Evolutionary conservation across 35 echinoderm and acorn worm genomes (phyloP).

Genomic region (Strongylocentrotus purpuratus): DNA sequence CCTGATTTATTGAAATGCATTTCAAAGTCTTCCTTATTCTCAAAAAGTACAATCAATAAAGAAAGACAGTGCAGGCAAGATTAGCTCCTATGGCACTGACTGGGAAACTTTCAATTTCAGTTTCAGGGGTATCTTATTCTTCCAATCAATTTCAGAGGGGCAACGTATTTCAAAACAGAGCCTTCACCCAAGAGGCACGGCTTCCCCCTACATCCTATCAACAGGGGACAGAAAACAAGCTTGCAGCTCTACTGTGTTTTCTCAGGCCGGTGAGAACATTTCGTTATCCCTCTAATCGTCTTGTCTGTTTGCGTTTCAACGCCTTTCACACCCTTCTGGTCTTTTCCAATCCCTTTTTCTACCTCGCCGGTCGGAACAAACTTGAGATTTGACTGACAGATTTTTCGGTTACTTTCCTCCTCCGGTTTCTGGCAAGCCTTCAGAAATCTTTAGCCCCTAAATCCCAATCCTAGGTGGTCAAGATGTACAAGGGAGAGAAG

Average conservation of each 20-base stretch:
- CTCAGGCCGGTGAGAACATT: conserved; percentile 29
- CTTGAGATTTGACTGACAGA: conserved; percentile 37
- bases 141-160: conserved; percentile 14
- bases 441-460: neutral
- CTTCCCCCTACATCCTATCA: neutral
- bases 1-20: neutral
- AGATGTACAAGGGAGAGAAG: neutral
- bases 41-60: neutral
- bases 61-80: neutral
- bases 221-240: conserved; percentile 8
- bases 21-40: neutral
- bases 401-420: neutral
- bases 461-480: conserved; percentile 18
- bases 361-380: neutral
- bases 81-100: neutral
- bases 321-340: conserved; percentile 24
- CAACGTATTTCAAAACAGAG: neutral
- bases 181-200: neutral
- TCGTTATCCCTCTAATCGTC: conserved; percentile 32
- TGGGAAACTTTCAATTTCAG: conserved; percentile 28
- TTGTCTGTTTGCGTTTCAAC: conserved; percentile 38
- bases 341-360: neutral
- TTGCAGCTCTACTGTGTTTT: conserved; percentile 5
- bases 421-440: neutral
- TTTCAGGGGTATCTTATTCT: neutral